Conservation (phyloP, 2,113 vertebrate genomes). For the Xenopus laevis region DNA sequence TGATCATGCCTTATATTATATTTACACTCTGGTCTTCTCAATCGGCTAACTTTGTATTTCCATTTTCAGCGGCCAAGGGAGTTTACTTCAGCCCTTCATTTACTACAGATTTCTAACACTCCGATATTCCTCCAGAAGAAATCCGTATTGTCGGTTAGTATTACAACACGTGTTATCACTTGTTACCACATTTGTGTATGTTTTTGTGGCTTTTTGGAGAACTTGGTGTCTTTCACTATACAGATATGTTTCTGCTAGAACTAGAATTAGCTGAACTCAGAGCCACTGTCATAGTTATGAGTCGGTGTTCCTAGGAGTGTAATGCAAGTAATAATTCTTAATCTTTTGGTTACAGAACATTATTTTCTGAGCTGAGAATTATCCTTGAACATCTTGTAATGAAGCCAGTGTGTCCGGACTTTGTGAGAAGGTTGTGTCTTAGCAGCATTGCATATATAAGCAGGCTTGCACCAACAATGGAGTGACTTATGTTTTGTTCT, state of each 20-base stretch:
- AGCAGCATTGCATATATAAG: constrained; percentile 95
- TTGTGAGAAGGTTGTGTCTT: constrained; percentile 92
- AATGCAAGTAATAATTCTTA: neutral
- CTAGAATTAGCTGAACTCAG: too few relatives aligned
- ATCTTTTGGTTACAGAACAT: constrained; percentile 70
- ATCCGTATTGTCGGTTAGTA: constrained; percentile 93
- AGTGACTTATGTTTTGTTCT: constrained; percentile 64
- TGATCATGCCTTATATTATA: too few relatives aligned
- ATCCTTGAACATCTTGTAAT: constrained; percentile 93
- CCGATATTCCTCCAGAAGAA: constrained; percentile 92
- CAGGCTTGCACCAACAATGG: constrained; percentile 89
- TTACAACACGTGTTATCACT: neutral
- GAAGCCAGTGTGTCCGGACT: constrained; percentile 89
- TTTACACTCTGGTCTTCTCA: too few relatives aligned
- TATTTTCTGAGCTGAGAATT: constrained; percentile 91
- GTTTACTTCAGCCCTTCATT: constrained; percentile 93
- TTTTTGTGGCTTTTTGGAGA: too few relatives aligned
- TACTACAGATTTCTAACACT: constrained; percentile 95
- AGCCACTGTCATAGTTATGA: too few relatives aligned
- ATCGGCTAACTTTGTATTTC: neutral
- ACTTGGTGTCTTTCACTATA: too few relatives aligned
- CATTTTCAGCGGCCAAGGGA: constrained; percentile 86
- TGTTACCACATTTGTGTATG: too few relatives aligned
- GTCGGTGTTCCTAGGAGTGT: too few relatives aligned
- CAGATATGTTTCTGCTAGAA: too few relatives aligned